Conservation (phyloP, 2,797 vertebrate species). For the Pterois miles region DNA sequence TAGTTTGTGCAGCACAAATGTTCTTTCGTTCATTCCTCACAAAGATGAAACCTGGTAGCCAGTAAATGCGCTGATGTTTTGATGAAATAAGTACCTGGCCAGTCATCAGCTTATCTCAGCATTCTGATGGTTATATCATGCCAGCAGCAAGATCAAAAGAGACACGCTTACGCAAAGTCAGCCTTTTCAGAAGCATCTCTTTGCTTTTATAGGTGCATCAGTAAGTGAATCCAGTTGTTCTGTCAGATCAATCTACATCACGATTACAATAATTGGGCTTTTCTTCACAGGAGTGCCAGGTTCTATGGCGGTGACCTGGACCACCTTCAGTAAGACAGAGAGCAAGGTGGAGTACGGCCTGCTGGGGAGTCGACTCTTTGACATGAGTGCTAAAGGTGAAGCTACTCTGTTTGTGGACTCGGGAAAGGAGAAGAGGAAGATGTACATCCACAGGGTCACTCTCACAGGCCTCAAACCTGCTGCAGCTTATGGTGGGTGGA, state of each 20-base stretch:
- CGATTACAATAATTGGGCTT: slow-evolving; percentile 13
- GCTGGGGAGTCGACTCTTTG: slow-evolving; percentile 76
- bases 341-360: slow-evolving; percentile 85
- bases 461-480: slow-evolving; percentile 82
- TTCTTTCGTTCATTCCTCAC: slow-evolving; percentile 9
- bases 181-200: slow-evolving; percentile 26
- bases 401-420: slow-evolving; percentile 85
- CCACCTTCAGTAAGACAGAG: slow-evolving; percentile 81
- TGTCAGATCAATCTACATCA: slow-evolving; percentile 26
- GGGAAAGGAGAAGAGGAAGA: slow-evolving; percentile 78
- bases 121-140: slow-evolving; percentile 13
- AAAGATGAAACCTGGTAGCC: slow-evolving; percentile 48
- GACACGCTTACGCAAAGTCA: slow-evolving; percentile 11
- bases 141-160: slow-evolving; percentile 53
- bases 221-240: slow-evolving; percentile 34
- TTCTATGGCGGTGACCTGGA: slow-evolving; percentile 91
- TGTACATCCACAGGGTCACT: slow-evolving; percentile 88
- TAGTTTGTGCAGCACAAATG: not conserved
- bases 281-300: slow-evolving; percentile 77
- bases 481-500: slow-evolving; percentile 83
- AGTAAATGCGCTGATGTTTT: slow-evolving; percentile 42
- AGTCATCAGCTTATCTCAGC: slow-evolving; percentile 21
- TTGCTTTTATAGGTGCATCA: slow-evolving; percentile 23
- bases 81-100: slow-evolving; percentile 47
- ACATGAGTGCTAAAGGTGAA: slow-evolving; percentile 73